Evolutionary conservation across 2,797 vertebrate species (phyloP), one percentile per base, ranked within the genome.

Genomic region (Lacerta agilis): DNA sequence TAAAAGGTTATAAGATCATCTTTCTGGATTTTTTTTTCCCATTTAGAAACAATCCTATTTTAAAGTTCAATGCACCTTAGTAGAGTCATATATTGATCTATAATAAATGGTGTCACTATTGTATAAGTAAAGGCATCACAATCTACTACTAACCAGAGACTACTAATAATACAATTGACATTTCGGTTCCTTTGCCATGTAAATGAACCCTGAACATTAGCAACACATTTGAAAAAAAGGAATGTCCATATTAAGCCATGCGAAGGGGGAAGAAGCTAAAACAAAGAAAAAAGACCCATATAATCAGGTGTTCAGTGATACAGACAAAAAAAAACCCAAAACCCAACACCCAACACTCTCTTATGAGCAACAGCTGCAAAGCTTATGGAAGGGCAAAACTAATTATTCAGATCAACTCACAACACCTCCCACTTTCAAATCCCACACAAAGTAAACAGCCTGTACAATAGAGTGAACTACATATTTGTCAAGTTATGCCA

Each of bases 91-190:
- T 91, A 94, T 85, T 82, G 84, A 90, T 82, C 90, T 94, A 90
- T 93, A 95, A 95, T 92, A 93, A 92, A 91, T 87, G 86, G 86
- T 90, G 95, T 94, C 94, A 94, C 94, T 94, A 93, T 84, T 91
- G 92, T 93, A 86, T 93, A 95, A 94, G 94, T 95, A 95, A 94
- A 92, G 15, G 8, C 27, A 43, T 71, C 66, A 11, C n/a, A 29
- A 83, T 4, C 49, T 55, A 55, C 49, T 55, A 55, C 49, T 55
- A 15, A 55, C 55, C 13, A 55, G 49, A 55, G 49, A 55, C 13
- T 55, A 55, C 49, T 36, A 36, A 72, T n/a, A 92, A 91, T 92
- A 84, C 90, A 94, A 94, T 92, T 96, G 94, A 95, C 93, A 85
- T 92, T 90, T 94, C 91, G 92, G 93, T 90, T 94, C 90, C 91